phyloP scores from a whole-genome alignment of 1,140 invertebrate genomes.

The Drosophila sechellia region DNA sequence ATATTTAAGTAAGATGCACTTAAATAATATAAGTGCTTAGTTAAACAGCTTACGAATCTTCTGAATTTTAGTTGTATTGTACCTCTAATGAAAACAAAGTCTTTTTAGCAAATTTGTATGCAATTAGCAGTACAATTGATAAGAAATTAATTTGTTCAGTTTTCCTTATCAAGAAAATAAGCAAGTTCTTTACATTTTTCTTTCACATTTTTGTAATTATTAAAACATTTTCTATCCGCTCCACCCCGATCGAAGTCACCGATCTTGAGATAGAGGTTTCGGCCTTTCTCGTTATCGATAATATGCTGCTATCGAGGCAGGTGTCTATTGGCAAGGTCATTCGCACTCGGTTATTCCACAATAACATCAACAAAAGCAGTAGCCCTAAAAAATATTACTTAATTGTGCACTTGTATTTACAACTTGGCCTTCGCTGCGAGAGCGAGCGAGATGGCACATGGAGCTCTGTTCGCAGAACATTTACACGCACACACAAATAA shows the following conservation, averaged over 20 bases:
- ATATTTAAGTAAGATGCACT: too few relatives aligned
- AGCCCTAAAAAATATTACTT: slow-evolving; percentile 66
- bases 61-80: too few relatives aligned
- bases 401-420: slow-evolving; percentile 50
- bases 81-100: too few relatives aligned
- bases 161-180: too few relatives aligned
- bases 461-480: slow-evolving; percentile 49
- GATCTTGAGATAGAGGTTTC: slow-evolving; percentile 23
- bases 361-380: slow-evolving; percentile 13
- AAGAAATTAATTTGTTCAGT: too few relatives aligned
- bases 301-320: slow-evolving; percentile 19
- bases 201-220: too few relatives aligned
- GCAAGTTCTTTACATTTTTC: too few relatives aligned
- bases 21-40: not conserved
- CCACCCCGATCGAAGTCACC: not conserved
- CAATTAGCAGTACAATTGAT: too few relatives aligned
- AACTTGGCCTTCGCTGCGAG: slow-evolving; percentile 9
- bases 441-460: slow-evolving; percentile 43
- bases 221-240: not conserved
- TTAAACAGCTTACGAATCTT: too few relatives aligned
- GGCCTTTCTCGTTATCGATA: slow-evolving; percentile 24
- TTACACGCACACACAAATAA: slow-evolving; percentile 27
- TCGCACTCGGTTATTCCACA: slow-evolving; percentile 21
- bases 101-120: too few relatives aligned
- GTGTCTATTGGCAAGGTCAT: slow-evolving; percentile 47